Conservation (phyloP, 2,888 invertebrate species). For the Tipula confusa region DNA sequence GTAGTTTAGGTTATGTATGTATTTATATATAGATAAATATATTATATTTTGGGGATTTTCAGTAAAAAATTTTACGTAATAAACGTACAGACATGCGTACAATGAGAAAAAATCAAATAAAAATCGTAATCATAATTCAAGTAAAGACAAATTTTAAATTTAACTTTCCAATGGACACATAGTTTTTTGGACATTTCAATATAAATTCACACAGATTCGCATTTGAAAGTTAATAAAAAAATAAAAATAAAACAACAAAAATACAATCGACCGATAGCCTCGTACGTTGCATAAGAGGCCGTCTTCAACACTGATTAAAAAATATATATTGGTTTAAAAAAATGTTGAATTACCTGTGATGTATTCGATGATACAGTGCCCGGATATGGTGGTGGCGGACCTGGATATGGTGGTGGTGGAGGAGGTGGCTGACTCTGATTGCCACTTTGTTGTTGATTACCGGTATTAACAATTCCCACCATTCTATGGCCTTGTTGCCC, state of each 20-base stretch:
- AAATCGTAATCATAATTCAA: not conserved
- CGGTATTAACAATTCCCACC: not conserved
- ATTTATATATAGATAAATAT: too few relatives aligned
- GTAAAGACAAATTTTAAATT: constrained; percentile 26
- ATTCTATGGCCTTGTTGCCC: constrained; percentile 40
- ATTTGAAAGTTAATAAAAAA: constrained; percentile 27
- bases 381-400: constrained; percentile 66
- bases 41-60: constrained; percentile 31
- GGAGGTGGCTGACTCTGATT: constrained; percentile 55
- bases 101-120: constrained; percentile 30
- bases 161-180: constrained; percentile 21
- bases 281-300: not conserved
- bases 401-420: constrained; percentile 69
- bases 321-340: not conserved
- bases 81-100: constrained; percentile 32
- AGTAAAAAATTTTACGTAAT: constrained; percentile 30
- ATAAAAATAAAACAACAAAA: not conserved
- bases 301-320: constrained; percentile 8
- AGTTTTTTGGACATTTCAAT: not conserved
- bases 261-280: not conserved
- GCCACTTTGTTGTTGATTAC: not conserved
- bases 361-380: constrained; percentile 39
- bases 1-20: constrained; percentile 30
- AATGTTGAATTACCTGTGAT: not conserved
- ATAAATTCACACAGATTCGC: not conserved